Conservation (phyloP, 2,113 vertebrate species). For the Sylvia atricapilla region DNA sequence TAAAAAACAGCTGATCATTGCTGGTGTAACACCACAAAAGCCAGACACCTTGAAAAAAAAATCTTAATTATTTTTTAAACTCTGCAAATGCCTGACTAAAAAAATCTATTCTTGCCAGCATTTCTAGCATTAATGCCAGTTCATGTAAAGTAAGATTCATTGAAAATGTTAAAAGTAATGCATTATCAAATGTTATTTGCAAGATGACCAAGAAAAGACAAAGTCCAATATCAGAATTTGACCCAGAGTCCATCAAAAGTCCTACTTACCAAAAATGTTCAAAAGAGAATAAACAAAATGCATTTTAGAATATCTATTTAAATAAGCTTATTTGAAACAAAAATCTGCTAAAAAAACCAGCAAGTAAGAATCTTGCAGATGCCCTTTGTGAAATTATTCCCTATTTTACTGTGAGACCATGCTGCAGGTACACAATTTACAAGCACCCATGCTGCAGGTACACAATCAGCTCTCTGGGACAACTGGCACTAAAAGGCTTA, state of each 20-base stretch:
- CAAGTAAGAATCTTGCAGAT: not conserved
- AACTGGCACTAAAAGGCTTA: not conserved
- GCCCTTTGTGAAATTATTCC: not conserved
- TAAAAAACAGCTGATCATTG: not conserved
- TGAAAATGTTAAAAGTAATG: not conserved
- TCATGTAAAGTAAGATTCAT: not conserved
- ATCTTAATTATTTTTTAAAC: not conserved
- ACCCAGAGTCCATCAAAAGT: not conserved
- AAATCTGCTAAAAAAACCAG: not conserved
- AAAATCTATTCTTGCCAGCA: not conserved
- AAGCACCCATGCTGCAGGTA: not conserved
- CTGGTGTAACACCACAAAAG: not conserved
- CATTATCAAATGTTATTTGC: not conserved
- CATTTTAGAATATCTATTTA: not conserved
- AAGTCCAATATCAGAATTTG: not conserved
- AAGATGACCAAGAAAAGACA: not conserved
- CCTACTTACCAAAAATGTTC: not conserved
- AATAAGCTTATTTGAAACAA: not conserved
- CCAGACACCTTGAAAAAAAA: not conserved
- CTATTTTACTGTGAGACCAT: not conserved
- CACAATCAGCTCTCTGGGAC: not conserved
- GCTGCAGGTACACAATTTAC: not conserved
- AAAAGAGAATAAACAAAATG: not conserved
- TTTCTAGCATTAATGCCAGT: not conserved
- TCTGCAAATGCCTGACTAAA: not conserved